Percentiles rank a stretch among this genome's conserved stretches.
Conservation (phyloP, 2,113 vertebrate genomes). For the Protobothrops mucrosquamatus region DNA sequence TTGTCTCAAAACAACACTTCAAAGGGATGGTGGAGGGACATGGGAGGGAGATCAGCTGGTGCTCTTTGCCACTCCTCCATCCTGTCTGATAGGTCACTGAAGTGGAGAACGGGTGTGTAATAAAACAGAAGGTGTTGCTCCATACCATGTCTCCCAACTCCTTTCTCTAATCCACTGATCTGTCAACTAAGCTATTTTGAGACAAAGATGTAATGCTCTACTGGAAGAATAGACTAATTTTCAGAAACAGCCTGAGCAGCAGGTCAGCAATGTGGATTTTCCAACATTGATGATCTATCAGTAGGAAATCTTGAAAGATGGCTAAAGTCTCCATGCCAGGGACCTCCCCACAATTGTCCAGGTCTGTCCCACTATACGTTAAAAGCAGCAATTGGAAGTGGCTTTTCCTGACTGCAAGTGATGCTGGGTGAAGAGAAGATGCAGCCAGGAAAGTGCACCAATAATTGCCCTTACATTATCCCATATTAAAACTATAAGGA, state of each 20-base stretch:
- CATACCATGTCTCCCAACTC: not conserved
- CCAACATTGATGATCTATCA: not conserved
- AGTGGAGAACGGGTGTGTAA: not conserved
- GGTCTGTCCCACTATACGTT: not conserved
- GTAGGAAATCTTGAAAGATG: not conserved
- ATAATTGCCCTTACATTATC: not conserved
- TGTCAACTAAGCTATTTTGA: not conserved
- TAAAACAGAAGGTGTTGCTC: not conserved
- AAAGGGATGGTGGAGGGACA: not conserved
- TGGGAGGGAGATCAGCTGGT: not conserved
- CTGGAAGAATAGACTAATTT: not conserved
- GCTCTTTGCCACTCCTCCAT: not conserved
- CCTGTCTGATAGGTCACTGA: not conserved
- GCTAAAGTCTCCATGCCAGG: not conserved
- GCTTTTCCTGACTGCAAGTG: not conserved
- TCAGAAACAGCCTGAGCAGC: not conserved
- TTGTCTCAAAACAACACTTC: not conserved
- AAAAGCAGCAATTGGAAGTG: not conserved
- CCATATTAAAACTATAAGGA: not conserved
- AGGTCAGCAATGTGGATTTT: not conserved
- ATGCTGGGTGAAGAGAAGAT: not conserved
- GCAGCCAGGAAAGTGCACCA: not conserved
- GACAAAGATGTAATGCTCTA: not conserved
- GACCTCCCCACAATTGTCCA: not conserved
- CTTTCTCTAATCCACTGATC: not conserved